A percentile compares a stretch with the other conserved stretches of the same genome.
These are phyloP conservation scores for Rousettus leschenaultii DNA, from an alignment of 2,113 vertebrate genomes.

Conservation along the genomic window DNA sequence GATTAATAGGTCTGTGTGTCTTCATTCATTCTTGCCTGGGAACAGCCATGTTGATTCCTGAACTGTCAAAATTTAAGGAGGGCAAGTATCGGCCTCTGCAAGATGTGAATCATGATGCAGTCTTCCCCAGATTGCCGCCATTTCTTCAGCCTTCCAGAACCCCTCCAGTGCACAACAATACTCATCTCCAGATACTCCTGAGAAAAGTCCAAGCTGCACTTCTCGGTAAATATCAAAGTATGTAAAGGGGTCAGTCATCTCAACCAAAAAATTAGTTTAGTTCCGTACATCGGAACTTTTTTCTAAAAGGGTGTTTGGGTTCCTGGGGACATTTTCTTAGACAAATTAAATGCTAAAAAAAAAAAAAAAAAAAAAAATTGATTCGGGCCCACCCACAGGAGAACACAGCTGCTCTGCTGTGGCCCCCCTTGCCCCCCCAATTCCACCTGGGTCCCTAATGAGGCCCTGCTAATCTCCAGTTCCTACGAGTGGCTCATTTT, in stretches of 20 bases:
- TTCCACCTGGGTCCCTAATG: neutral
- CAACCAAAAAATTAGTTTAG: neutral
- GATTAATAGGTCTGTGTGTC: conserved; percentile 6
- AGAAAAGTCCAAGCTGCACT: neutral
- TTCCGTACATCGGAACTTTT: neutral
- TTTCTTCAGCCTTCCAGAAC: neutral
- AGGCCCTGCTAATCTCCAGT: neutral
- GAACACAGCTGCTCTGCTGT: neutral
- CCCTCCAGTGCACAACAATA: neutral
- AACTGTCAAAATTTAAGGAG: neutral
- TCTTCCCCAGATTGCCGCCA: neutral
- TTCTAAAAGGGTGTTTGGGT: neutral
- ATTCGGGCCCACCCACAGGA: neutral
- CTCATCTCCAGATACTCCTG: neutral
- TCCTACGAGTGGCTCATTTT: neutral
- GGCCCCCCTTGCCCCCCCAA: no score
- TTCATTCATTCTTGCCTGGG: conserved; percentile 54
- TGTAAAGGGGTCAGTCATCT: neutral
- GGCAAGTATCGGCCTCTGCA: neutral
- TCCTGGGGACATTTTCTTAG: neutral
- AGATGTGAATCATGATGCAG: neutral
- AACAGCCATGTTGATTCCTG: conserved; percentile 24
- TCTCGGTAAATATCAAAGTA: neutral
- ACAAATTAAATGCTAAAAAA: neutral
- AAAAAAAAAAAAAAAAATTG: neutral